Evolutionary conservation across 2,113 vertebrate species (phyloP).

Genomic region (Phylloscopus whistleri): DNA sequence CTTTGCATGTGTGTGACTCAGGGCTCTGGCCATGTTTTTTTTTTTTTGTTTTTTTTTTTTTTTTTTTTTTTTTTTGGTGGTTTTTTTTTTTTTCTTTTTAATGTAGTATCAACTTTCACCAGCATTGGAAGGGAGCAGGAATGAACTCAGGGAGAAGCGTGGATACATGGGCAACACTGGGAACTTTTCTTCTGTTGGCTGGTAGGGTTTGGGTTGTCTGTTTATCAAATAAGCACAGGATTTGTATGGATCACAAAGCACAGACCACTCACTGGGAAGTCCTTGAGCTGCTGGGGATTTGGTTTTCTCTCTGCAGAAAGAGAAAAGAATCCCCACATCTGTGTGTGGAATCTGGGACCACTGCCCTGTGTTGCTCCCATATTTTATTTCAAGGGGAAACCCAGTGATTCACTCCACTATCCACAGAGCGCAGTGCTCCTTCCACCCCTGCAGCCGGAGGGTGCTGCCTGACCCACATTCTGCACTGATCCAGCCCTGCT

Average conservation of each 20-base stretch:
- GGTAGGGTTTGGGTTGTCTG: not conserved
- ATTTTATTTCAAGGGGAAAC: not conserved
- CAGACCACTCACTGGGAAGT: rapidly evolving
- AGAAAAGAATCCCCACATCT: not conserved
- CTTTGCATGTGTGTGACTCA: not conserved
- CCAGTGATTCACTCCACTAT: not conserved
- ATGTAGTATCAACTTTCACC: not conserved
- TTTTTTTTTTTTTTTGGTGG: not conserved
- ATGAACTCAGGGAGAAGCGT: not conserved
- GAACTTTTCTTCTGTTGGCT: not conserved
- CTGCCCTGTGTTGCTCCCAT: not conserved
- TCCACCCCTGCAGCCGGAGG: not conserved
- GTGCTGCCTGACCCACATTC: not conserved
- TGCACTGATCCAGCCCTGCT: not conserved
- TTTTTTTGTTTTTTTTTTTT: too few species aligned
- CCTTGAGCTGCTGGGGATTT: not conserved
- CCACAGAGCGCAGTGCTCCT: not conserved
- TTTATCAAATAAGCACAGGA: not conserved
- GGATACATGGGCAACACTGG: not conserved
- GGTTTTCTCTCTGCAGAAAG: not conserved
- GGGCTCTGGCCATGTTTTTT: not conserved
- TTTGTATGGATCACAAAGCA: not conserved
- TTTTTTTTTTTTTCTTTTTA: not conserved
- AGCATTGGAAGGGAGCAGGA: not conserved
- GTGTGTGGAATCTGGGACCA: not conserved